Conservation (phyloP, 2,113 vertebrate species). For the Myotis davidii region DNA sequence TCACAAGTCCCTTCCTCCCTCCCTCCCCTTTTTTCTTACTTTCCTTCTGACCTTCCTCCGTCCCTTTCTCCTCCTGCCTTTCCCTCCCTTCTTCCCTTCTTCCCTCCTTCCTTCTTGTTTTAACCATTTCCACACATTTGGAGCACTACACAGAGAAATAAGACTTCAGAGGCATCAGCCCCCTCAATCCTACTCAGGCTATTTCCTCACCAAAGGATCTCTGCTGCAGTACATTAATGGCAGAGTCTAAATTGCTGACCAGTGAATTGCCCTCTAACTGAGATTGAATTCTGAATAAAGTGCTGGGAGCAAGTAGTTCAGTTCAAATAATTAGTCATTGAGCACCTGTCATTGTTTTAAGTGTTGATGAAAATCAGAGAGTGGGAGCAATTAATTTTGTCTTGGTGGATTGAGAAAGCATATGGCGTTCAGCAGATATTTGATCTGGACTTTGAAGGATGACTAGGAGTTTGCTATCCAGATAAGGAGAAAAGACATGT, state of each 20-base stretch:
- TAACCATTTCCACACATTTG: background rate
- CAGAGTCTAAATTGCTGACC: background rate
- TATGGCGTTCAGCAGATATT: background rate
- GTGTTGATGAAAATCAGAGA: background rate
- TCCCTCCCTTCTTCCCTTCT: fast-evolving
- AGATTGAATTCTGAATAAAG: background rate
- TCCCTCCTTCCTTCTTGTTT: background rate
- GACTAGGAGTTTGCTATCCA: background rate
- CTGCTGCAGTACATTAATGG: background rate
- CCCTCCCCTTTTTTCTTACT: background rate
- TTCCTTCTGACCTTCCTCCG: background rate
- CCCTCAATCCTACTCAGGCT: background rate
- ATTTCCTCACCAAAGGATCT: background rate
- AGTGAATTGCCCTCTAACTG: background rate
- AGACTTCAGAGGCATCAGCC: background rate
- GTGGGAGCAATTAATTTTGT: background rate
- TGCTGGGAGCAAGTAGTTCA: background rate
- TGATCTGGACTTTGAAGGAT: background rate
- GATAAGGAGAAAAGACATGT: background rate
- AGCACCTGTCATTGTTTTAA: background rate
- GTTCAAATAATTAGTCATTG: background rate
- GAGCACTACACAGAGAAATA: background rate
- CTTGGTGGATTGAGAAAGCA: conserved; percentile 8
- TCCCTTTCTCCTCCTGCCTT: fast-evolving
- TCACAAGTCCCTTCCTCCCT: background rate